Conservation (phyloP, 2,113 vertebrate genomes). For the Lota lota region DNA sequence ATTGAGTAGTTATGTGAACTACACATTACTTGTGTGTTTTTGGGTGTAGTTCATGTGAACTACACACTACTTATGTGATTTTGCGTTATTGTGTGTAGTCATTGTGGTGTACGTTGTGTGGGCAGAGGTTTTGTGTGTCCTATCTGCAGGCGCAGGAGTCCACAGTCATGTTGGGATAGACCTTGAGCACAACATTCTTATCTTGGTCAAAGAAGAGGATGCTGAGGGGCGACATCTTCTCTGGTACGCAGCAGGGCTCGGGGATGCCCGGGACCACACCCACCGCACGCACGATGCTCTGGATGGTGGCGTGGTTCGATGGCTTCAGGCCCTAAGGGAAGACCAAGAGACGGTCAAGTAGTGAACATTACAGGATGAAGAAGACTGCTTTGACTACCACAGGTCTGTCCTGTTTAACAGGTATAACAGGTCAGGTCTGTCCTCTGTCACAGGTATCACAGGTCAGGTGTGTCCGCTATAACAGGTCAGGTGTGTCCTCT, state of each 20-base stretch:
- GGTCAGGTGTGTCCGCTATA: neutral
- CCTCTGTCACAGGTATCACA: neutral
- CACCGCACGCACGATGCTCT: conserved; percentile 94
- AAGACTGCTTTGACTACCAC: too few relatives aligned
- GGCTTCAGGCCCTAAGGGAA: conserved; percentile 85
- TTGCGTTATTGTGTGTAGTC: neutral
- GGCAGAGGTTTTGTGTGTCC: conserved; percentile 19
- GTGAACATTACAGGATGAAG: too few relatives aligned
- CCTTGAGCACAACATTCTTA: conserved; percentile 94
- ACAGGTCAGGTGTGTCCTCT: neutral
- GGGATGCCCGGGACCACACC: conserved; percentile 89
- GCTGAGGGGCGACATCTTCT: conserved; percentile 95
- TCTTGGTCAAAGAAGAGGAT: conserved; percentile 97
- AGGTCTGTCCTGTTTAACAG: too few relatives aligned
- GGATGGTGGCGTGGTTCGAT: conserved; percentile 96
- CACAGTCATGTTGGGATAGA: conserved; percentile 97
- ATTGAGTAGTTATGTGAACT: too few relatives aligned
- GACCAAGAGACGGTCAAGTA: too few relatives aligned
- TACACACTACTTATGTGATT: too few relatives aligned
- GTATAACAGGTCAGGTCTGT: too few relatives aligned
- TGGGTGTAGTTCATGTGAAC: neutral
- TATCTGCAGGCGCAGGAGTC: conserved; percentile 95
- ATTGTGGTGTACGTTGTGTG: neutral
- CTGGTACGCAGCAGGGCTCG: conserved; percentile 93
- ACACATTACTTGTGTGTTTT: too few relatives aligned